Percentiles rank a stretch among this genome's conserved stretches.
These are phyloP conservation scores for Dicentrarchus labrax DNA, from an alignment of 2,113 vertebrate species.

Conservation along the genomic window DNA sequence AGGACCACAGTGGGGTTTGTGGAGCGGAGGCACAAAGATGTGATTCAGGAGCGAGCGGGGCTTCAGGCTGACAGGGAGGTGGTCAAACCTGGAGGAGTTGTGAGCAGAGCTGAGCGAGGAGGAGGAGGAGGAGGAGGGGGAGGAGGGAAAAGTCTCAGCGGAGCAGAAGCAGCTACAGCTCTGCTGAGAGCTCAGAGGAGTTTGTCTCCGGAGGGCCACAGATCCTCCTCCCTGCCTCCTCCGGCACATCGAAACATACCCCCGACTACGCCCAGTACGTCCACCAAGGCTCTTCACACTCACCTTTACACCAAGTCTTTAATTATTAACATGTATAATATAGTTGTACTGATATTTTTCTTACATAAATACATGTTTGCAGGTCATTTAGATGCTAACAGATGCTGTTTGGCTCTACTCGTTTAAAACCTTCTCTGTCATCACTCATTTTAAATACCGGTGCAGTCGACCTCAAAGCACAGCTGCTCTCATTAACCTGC, in stretches of 20 bases:
- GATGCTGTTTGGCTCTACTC: not conserved
- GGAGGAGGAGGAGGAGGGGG: not conserved
- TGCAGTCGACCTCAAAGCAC: not conserved
- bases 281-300: not conserved
- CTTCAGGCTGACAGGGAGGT: conserved; percentile 56
- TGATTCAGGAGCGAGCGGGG: conserved; percentile 82
- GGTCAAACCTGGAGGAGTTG: conserved; percentile 9
- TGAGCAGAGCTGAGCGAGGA: not conserved
- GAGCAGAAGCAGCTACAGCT: conserved; percentile 37
- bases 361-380: not conserved
- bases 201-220: conserved; percentile 85
- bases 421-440: not conserved
- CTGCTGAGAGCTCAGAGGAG: conserved; percentile 86
- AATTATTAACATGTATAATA: not conserved
- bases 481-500: not conserved
- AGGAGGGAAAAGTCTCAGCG: not conserved
- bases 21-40: conserved; percentile 78
- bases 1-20: conserved; percentile 86
- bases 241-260: conserved; percentile 83
- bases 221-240: conserved; percentile 94
- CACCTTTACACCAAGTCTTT: not conserved
- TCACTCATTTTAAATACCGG: not conserved
- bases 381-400: not conserved
- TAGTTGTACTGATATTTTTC: no score
- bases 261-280: conserved; percentile 87